Evolutionary conservation across 2,888 invertebrate genomes (phyloP), one percentile per base, ranked within the genome.

Genomic region (Seira ritae): DNA sequence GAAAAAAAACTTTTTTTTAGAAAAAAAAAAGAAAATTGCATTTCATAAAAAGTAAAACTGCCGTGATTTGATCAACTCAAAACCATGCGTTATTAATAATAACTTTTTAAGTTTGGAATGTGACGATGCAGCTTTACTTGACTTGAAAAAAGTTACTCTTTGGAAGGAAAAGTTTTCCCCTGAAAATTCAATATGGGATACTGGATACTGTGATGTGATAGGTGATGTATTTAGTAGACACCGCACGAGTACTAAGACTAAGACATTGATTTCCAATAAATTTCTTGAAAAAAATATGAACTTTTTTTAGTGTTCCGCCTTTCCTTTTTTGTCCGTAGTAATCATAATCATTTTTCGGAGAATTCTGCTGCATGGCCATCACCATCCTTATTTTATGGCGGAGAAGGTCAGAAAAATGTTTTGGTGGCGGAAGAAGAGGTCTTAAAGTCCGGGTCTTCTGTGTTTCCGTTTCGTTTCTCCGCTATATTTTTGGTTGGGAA

Each of bases 231-330:
- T n/a, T n/a, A n/a, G n/a, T n/a, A n/a, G n/a, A n/a, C n/a, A n/a
- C n/a, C n/a, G n/a, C n/a, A n/a, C n/a, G n/a, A n/a, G n/a, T n/a
- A n/a, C n/a, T n/a, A n/a, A n/a, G n/a, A 12, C 46, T 4, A 46
- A 74, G 42, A 82, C 81, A 82, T 82, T 82, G 81, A 82, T 82
- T 82, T 82, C 76, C 76, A 76, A 82, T 76, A 76, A 76, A 71
- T 55, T 19, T 19, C 22, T 8, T 60, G n/a, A n/a, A n/a, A 60
- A 66, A 20, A 66, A 19, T 17, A 20, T 66, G 66, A 66, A 66
- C 66, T 66, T 66, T 66, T 66, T 60, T 12, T 60, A 12, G 3
- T n/a, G n/a, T n/a, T 60, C 60, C n/a, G 22, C n/a, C 8, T 22
- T 2, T 20, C 2, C 66, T 19, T 66, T 66, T 20, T 17, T 6